A percentile compares a stretch with the other conserved stretches of the same genome.
Evolutionary conservation across 2,113 vertebrate genomes (phyloP).

Genomic region (Rutilus rutilus): DNA sequence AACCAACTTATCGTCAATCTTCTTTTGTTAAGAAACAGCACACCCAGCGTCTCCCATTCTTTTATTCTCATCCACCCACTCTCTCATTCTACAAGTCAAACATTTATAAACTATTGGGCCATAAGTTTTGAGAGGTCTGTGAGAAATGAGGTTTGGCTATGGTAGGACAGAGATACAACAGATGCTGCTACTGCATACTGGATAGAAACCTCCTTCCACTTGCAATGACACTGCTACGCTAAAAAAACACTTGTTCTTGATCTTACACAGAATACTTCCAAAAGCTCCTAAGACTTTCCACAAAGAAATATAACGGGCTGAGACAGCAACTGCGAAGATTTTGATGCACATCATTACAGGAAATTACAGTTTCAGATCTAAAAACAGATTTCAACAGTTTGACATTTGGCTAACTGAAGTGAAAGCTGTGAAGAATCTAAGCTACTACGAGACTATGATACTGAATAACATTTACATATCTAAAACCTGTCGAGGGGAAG

Average conservation of each 20-base stretch:
- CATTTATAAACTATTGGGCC: constrained; percentile 39
- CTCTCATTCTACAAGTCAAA: constrained; percentile 29
- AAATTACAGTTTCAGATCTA: constrained; percentile 2
- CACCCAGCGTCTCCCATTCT: constrained; percentile 22
- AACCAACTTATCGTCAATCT: constrained; percentile 36
- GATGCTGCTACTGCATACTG: neutral
- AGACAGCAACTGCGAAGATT: neutral
- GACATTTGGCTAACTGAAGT: constrained; percentile 17
- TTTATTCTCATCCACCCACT: constrained; percentile 13
- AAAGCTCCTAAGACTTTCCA: neutral
- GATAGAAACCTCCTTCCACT: neutral
- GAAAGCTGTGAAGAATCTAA: constrained; percentile 18
- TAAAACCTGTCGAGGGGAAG: constrained; percentile 38
- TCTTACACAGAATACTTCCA: neutral
- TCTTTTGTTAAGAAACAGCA: constrained; percentile 46
- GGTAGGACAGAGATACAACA: constrained; percentile 24
- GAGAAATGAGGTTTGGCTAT: constrained; percentile 22
- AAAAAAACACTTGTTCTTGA: constrained; percentile 18
- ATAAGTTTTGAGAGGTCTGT: constrained; percentile 23
- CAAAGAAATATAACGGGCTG: neutral
- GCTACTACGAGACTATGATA: neutral
- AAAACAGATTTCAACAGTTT: neutral
- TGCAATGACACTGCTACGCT: neutral
- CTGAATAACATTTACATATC: neutral
- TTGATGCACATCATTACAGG: neutral